Evolutionary conservation across 2,888 invertebrate genomes (phyloP), one percentile per base, ranked within the genome.

Genomic region (Chrysopilus asiliformis): DNA sequence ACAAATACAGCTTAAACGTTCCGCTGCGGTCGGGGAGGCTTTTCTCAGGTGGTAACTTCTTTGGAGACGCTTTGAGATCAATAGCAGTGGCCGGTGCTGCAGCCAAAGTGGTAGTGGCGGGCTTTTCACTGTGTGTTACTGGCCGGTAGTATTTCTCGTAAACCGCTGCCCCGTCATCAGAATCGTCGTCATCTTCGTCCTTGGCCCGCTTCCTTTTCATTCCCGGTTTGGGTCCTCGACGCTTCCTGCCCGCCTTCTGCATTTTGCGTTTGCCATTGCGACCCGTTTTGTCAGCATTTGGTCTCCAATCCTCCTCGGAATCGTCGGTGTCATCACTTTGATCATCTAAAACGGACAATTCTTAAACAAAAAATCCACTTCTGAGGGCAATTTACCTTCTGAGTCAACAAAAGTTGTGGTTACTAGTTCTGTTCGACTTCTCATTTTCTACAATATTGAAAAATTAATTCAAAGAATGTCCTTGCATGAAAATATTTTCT

Each of bases 251-350:
- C 5, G 31, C 12, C 14, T 35, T 39, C 10, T 17, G 7, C 10
- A 16, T 13, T 1, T 38, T 36, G 13, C 38, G 29, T 22, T 39
- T 39, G n/a, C 36, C 37, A 14, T 30, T 49, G 4, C 43, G 39
- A 32, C 43, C 44, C 4, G 53, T n/a, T n/a, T n/a, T n/a, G n/a
- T n/a, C n/a, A n/a, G n/a, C 50, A n/a, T 50, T 51, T 12, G 63
- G 62, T 12, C 58, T 53, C 62, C 62, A 63, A 41, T 62, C 62
- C 43, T 62, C 62, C 41, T 60, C 63, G 12, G 62, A 62, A 25
- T 63, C 62, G 34, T 58, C 59, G 30, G 58, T 56, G 38, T 61
- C n/a, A n/a, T n/a, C 60, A 13, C 57, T 56, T 36, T 49, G 56
- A 34, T 64, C 62, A 32, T 62, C 63, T n/a, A n/a, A n/a, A n/a